phyloP scores from a whole-genome alignment of 2,888 invertebrate genomes.

The Andrena dorsata region DNA sequence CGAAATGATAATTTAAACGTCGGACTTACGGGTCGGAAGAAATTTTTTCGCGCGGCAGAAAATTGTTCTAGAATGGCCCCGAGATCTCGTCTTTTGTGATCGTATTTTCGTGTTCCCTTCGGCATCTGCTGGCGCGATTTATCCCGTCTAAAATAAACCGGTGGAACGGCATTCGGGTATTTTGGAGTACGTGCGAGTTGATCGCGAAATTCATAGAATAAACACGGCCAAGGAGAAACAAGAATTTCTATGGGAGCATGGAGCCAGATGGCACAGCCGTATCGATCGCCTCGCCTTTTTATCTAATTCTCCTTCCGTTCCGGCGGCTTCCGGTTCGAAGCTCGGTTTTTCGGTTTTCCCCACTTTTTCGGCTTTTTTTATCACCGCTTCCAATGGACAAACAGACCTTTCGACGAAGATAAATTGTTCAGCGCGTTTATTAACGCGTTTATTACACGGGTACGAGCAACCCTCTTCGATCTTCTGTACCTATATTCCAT shows the following conservation, averaged over 20 bases:
- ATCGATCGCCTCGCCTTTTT: constrained; percentile 25
- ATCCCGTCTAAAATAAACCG: constrained; percentile 9
- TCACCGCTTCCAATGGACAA: background rate
- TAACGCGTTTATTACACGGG: constrained; percentile 17
- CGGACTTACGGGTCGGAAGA: background rate
- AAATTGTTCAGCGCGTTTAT: constrained; percentile 29
- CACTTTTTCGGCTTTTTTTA: background rate
- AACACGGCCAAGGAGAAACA: constrained; percentile 26
- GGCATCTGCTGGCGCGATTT: background rate
- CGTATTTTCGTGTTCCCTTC: background rate
- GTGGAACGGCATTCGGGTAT: constrained; percentile 11
- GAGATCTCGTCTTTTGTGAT: too few species aligned
- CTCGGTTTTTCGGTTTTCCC: constrained; percentile 3
- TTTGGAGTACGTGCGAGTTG: constrained; percentile 1
- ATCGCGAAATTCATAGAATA: constrained; percentile 38
- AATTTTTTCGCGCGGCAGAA: background rate
- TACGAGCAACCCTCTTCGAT: constrained; percentile 30
- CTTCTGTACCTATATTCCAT: background rate
- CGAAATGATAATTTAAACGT: too few species aligned
- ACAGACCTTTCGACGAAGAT: constrained; percentile 11
- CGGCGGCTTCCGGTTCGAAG: constrained; percentile 1
- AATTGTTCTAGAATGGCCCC: too few species aligned
- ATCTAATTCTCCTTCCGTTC: constrained; percentile 19
- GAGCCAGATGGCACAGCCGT: constrained; percentile 9
- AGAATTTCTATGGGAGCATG: background rate